phyloP scores from a whole-genome alignment of 2,797 vertebrate species.

The Pelobates cultripes region DNA sequence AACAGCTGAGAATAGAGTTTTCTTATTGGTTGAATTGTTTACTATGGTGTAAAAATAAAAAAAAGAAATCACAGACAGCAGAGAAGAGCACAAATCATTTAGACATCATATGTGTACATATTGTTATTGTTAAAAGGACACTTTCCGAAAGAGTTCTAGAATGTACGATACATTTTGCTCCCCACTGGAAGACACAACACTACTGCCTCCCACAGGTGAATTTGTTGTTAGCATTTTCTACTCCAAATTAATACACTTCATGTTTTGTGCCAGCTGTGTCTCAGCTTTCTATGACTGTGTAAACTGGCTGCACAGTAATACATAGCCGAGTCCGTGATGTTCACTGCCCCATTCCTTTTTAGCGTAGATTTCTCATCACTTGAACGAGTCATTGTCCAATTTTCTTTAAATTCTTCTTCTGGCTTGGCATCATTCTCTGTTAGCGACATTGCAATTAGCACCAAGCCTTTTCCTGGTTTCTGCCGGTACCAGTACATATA shows the following conservation, averaged over 20 bases:
- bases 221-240: neutral
- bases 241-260: neutral
- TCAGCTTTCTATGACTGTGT: slow-evolving; percentile 19
- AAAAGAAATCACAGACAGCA: too few relatives aligned
- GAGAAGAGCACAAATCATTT: too few relatives aligned
- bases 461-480: neutral
- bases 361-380: neutral
- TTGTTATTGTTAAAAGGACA: too few relatives aligned
- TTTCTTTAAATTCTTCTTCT: neutral
- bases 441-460: slow-evolving; percentile 5
- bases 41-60: too few relatives aligned
- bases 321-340: neutral
- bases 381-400: neutral
- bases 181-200: too few relatives aligned
- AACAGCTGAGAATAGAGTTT: too few relatives aligned
- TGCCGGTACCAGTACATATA: slow-evolving; percentile 49
- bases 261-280: neutral
- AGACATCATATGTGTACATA: too few relatives aligned
- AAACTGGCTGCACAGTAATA: slow-evolving; percentile 44
- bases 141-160: too few relatives aligned
- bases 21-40: too few relatives aligned
- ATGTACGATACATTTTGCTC: too few relatives aligned
- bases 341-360: neutral
- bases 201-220: too few relatives aligned
- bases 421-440: neutral